A percentile compares a stretch with the other conserved stretches of the same genome.
These are phyloP conservation scores for Xanthorhoe designata DNA, from an alignment of 2,888 invertebrate genomes.

Conservation along the genomic window DNA sequence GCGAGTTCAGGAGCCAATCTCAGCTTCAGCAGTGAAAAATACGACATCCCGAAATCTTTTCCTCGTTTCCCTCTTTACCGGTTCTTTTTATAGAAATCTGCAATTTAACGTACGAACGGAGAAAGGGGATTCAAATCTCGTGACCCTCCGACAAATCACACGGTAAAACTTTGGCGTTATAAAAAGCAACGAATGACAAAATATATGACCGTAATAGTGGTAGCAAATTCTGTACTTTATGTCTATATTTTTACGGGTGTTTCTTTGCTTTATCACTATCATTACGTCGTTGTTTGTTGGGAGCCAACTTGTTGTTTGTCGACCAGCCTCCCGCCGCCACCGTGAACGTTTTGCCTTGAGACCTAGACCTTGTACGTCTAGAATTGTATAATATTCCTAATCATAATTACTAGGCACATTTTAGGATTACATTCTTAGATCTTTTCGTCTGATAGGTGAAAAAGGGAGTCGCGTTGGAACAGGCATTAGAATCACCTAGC, in stretches of 20 bases:
- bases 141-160: conserved; percentile 50
- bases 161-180: conserved; percentile 34
- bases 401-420: neutral
- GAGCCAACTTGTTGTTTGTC: neutral
- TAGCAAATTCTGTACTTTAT: neutral
- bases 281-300: neutral
- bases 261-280: neutral
- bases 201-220: neutral
- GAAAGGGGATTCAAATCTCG: conserved; percentile 49
- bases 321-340: neutral
- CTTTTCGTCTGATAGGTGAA: too few species aligned
- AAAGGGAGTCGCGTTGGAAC: too few species aligned
- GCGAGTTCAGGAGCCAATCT: conserved; percentile 7
- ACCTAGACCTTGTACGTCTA: neutral
- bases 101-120: conserved; percentile 46
- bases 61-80: conserved; percentile 14
- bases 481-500: too few species aligned
- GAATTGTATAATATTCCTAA: neutral
- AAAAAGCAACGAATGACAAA: neutral
- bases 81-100: conserved; percentile 40
- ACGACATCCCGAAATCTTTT: conserved; percentile 21
- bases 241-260: neutral
- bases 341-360: neutral
- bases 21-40: conserved; percentile 9
- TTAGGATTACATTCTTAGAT: too few species aligned